Conservation (phyloP, 2,113 vertebrate species). For the Nibea coibor region DNA sequence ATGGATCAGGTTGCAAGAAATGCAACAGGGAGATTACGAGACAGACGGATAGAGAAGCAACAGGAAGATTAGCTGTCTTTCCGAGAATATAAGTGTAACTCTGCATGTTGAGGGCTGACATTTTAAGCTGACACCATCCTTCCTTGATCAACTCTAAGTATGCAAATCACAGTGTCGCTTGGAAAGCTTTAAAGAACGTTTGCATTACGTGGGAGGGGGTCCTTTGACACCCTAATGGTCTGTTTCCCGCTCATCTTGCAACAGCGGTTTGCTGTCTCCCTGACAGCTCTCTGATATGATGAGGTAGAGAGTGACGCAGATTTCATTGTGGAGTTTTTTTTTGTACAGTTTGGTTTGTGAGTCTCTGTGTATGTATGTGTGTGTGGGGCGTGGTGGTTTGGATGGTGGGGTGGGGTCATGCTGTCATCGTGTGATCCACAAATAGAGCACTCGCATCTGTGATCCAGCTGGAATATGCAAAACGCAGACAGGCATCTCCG, state of each 20-base stretch:
- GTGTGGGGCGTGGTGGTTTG: neutral
- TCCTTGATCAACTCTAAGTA: slow-evolving; percentile 61
- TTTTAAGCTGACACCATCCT: slow-evolving; percentile 65
- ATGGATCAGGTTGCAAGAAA: slow-evolving; percentile 15
- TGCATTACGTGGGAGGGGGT: neutral
- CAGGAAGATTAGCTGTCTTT: slow-evolving; percentile 40
- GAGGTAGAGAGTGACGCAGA: slow-evolving; percentile 45
- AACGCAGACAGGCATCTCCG: slow-evolving; percentile 36
- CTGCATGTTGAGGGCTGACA: slow-evolving; percentile 44
- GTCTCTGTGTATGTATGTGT: neutral
- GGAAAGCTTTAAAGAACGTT: slow-evolving; percentile 36
- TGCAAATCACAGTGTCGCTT: slow-evolving; percentile 31
- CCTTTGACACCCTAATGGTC: slow-evolving; percentile 45
- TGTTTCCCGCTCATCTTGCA: slow-evolving; percentile 26
- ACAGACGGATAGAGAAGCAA: slow-evolving; percentile 19
- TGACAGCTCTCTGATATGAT: slow-evolving; percentile 39
- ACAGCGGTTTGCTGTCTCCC: slow-evolving; percentile 23
- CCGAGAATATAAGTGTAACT: slow-evolving; percentile 48
- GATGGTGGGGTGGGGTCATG: neutral
- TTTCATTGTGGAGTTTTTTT: slow-evolving; percentile 31
- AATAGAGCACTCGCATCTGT: slow-evolving; percentile 63
- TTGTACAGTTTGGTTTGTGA: slow-evolving; percentile 4
- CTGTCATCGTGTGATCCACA: slow-evolving; percentile 57
- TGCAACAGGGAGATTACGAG: neutral
- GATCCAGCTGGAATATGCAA: slow-evolving; percentile 62